These are phyloP conservation scores for Heterotis niloticus DNA, from an alignment of 2,113 vertebrate species.

Conservation along the genomic window DNA sequence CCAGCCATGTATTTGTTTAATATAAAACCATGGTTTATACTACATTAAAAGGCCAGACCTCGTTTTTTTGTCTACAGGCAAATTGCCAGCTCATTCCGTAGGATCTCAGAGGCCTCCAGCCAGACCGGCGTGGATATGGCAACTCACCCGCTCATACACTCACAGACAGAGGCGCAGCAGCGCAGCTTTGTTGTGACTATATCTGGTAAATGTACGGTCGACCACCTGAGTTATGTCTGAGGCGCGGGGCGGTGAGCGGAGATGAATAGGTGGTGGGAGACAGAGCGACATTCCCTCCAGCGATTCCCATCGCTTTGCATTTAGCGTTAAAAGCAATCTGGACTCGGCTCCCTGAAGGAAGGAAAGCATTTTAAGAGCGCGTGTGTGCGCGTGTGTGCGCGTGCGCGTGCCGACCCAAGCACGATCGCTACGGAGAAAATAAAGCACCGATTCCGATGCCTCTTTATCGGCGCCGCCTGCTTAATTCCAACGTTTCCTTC, in stretches of 20 bases:
- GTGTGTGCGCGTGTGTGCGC: not conserved
- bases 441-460: not conserved
- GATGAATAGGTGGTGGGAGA: not conserved
- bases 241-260: not conserved
- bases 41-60: slow-evolving; percentile 17
- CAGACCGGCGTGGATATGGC: slow-evolving; percentile 16
- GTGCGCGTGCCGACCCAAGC: not conserved
- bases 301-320: too few species aligned
- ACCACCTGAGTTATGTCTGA: not conserved
- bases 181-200: not conserved
- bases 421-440: not conserved
- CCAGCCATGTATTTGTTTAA: slow-evolving; percentile 22
- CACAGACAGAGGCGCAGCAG: not conserved
- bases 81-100: slow-evolving; percentile 22
- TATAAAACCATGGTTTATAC: slow-evolving; percentile 22
- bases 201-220: not conserved
- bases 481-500: not conserved
- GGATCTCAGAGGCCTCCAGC: not conserved
- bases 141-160: not conserved
- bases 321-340: not conserved
- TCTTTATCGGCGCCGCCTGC: too few species aligned
- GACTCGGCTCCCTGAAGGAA: not conserved
- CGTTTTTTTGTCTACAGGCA: not conserved
- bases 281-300: not conserved
- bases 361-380: not conserved